A percentile compares a stretch with the other conserved stretches of the same genome.
Evolutionary conservation across 2,113 vertebrate species (phyloP).

Genomic region (Thamnaconus septentrionalis): DNA sequence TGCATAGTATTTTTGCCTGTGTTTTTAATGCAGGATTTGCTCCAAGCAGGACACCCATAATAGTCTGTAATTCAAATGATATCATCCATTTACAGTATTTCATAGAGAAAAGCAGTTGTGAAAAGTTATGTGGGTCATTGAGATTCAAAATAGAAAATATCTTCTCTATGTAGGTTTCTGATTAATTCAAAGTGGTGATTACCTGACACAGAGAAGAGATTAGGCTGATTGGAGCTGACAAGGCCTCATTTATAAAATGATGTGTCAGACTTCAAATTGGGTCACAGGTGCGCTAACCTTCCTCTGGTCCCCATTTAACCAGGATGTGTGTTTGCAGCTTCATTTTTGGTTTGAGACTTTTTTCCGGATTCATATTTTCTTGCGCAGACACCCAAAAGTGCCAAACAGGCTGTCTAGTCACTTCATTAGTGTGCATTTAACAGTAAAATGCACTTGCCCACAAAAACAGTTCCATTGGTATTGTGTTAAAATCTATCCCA

Average conservation of each 20-base stretch:
- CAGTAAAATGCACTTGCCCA: not conserved
- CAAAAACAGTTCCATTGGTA: too few species aligned
- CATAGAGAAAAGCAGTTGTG: too few species aligned
- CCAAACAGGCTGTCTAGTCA: too few species aligned
- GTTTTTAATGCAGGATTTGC: too few species aligned
- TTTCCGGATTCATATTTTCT: too few species aligned
- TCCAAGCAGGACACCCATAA: too few species aligned
- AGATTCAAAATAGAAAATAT: too few species aligned
- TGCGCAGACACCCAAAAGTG: not conserved
- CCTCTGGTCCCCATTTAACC: not conserved
- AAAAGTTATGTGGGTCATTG: too few species aligned
- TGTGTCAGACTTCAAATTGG: slow-evolving; percentile 43
- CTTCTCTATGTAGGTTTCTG: too few species aligned
- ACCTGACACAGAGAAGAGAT: slow-evolving; percentile 17
- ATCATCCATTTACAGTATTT: too few species aligned
- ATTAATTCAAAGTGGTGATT: not conserved
- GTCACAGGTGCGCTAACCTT: slow-evolving; percentile 28
- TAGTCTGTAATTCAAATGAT: too few species aligned
- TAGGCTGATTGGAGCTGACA: slow-evolving; percentile 44
- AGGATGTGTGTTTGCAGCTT: not conserved
- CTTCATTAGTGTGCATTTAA: not conserved
- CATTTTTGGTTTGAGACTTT: not conserved
- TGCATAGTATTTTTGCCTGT: too few species aligned
- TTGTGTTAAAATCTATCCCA: not conserved
- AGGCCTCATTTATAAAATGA: slow-evolving; percentile 45